Evolutionary conservation across 1,140 invertebrate species (phyloP).

Genomic region (Trissolcus basalis): DNA sequence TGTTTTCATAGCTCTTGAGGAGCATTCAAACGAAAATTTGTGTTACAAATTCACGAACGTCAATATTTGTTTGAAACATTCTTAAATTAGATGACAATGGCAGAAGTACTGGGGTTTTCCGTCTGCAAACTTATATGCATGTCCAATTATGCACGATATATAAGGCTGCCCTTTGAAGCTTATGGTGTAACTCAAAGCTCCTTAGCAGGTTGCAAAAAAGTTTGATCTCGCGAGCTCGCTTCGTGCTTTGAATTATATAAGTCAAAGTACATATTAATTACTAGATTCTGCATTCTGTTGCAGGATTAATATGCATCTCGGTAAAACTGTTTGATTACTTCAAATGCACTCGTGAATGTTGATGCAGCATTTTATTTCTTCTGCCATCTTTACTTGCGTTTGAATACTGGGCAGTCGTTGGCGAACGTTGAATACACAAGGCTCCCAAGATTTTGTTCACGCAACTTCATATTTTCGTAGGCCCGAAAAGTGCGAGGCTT

Average conservation of each 20-base stretch:
- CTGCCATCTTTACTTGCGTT: too few relatives aligned
- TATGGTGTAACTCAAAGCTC: slow-evolving; percentile 22
- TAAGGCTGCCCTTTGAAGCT: slow-evolving; percentile 26
- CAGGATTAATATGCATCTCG: background rate
- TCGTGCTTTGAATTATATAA: slow-evolving; percentile 22
- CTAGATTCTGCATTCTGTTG: background rate
- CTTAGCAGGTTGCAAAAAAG: slow-evolving; percentile 21
- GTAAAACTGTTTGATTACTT: slow-evolving; percentile 6
- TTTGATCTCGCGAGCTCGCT: slow-evolving; percentile 3
- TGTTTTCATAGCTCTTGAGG: too few relatives aligned
- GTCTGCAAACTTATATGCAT: slow-evolving; percentile 36
- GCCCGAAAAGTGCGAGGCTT: too few relatives aligned
- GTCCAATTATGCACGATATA: slow-evolving; percentile 25
- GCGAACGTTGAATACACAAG: too few relatives aligned
- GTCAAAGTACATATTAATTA: slow-evolving; percentile 36
- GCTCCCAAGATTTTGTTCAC: too few relatives aligned
- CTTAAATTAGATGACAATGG: slow-evolving; percentile 10
- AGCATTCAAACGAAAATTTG: too few relatives aligned
- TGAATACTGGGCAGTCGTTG: too few relatives aligned
- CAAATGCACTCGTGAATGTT: slow-evolving; percentile 8
- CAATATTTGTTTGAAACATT: too few relatives aligned
- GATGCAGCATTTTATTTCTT: too few relatives aligned
- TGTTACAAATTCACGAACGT: background rate
- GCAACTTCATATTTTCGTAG: too few relatives aligned
- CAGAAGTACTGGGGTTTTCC: background rate